These are phyloP conservation scores for Drosophila phalerata DNA, from an alignment of 2,888 invertebrate genomes.

Conservation along the genomic window DNA sequence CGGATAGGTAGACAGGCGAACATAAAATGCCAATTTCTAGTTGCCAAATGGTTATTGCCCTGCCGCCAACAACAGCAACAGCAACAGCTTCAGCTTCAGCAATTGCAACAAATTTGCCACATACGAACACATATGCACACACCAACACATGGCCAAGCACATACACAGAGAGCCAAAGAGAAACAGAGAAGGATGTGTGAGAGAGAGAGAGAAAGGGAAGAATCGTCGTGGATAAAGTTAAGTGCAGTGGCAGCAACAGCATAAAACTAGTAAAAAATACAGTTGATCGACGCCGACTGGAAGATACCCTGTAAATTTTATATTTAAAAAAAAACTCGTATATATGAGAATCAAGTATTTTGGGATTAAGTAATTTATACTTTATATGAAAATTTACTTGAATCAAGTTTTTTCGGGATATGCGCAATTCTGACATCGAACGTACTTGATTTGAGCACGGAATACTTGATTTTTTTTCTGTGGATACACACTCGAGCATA, in stretches of 20 bases:
- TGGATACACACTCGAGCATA: too few species aligned
- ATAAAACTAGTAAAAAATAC: conserved; percentile 52
- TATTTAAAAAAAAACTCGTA: too few species aligned
- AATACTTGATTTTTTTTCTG: too few species aligned
- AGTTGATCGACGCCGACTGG: background rate
- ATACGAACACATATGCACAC: conserved; percentile 47
- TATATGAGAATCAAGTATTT: too few species aligned
- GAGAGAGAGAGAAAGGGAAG: background rate
- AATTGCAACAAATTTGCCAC: conserved; percentile 60
- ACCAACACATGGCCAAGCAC: conserved; percentile 36
- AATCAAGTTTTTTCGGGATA: too few species aligned
- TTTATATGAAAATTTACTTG: too few species aligned
- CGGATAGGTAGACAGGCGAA: conserved; percentile 60
- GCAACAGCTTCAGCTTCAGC: conserved; percentile 32
- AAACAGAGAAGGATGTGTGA: background rate
- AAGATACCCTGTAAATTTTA: background rate
- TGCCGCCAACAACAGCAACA: conserved; percentile 39
- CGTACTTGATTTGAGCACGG: too few species aligned
- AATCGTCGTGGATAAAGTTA: conserved; percentile 46
- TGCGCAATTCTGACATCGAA: too few species aligned
- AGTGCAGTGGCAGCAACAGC: conserved; percentile 47
- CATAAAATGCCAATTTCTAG: conserved; percentile 82
- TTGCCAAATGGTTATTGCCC: conserved; percentile 82
- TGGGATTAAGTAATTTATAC: too few species aligned
- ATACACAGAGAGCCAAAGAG: conserved; percentile 14